Conservation (phyloP, 2,113 vertebrate species). For the Circaetus gallicus region DNA sequence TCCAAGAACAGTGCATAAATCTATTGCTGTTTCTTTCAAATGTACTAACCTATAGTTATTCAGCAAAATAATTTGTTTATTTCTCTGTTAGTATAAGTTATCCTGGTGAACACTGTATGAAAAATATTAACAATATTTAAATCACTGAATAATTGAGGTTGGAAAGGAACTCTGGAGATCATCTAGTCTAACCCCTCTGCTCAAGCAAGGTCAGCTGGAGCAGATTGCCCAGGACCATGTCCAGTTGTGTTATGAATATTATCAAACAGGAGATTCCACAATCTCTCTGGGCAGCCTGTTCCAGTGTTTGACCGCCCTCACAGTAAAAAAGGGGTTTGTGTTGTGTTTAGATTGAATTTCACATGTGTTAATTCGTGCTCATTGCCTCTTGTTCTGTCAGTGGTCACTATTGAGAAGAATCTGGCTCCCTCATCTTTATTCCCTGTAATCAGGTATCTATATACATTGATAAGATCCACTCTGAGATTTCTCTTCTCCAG, state of each 20-base stretch:
- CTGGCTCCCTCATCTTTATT: not conserved
- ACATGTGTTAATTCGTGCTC: not conserved
- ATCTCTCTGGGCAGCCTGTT: not conserved
- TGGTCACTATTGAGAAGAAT: not conserved
- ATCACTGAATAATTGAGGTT: not conserved
- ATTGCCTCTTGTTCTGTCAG: not conserved
- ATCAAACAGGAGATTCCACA: not conserved
- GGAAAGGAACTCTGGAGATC: not conserved
- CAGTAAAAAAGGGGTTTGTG: not conserved
- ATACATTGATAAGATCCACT: not conserved
- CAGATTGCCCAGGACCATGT: not conserved
- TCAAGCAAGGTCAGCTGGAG: not conserved
- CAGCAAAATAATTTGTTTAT: not conserved
- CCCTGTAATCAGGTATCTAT: not conserved
- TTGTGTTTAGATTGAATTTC: not conserved
- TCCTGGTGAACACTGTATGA: no score
- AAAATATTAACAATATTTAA: not conserved
- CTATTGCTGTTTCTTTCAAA: not conserved
- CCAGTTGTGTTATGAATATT: not conserved
- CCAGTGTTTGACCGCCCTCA: not conserved
- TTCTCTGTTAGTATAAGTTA: not conserved
- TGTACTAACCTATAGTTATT: not conserved
- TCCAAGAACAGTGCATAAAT: not conserved
- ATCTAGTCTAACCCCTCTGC: not conserved
- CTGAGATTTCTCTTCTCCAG: not conserved